These are phyloP conservation scores for Danaus chrysippus DNA, from an alignment of 2,888 invertebrate genomes.

Conservation along the genomic window DNA sequence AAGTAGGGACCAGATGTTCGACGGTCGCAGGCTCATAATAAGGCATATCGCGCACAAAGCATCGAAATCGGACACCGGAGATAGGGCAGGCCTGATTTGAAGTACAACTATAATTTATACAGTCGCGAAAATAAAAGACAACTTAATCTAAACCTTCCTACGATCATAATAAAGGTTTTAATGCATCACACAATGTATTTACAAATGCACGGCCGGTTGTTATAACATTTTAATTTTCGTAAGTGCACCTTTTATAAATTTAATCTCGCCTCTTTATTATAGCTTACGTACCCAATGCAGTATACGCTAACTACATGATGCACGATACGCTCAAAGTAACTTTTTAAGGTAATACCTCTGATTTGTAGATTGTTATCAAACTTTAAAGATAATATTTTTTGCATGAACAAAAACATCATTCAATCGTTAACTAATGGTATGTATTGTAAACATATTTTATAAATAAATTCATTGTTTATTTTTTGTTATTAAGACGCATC, in stretches of 20 bases:
- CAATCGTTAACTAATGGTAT: slow-evolving; percentile 49
- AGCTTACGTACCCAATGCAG: slow-evolving; percentile 34
- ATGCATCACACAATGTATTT: slow-evolving; percentile 5
- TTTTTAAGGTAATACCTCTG: slow-evolving; percentile 32
- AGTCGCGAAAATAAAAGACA: slow-evolving; percentile 39
- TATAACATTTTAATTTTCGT: slow-evolving; percentile 67
- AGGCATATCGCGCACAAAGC: slow-evolving; percentile 76
- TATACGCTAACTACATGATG: slow-evolving; percentile 24
- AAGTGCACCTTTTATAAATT: slow-evolving; percentile 61
- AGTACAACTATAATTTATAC: slow-evolving; percentile 53
- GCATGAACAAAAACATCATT: slow-evolving; percentile 59
- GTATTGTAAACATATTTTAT: slow-evolving; percentile 48
- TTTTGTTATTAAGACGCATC: slow-evolving; percentile 36
- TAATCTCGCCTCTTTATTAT: slow-evolving; percentile 46
- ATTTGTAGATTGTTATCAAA: slow-evolving; percentile 59
- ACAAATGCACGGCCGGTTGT: slow-evolving; percentile 24
- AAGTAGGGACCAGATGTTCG: slow-evolving; percentile 64
- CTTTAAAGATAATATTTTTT: slow-evolving; percentile 57
- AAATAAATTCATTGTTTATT: slow-evolving; percentile 43
- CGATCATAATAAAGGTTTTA: slow-evolving; percentile 30
- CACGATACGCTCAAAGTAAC: slow-evolving; percentile 24
- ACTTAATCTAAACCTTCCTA: slow-evolving; percentile 42
- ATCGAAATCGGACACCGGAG: slow-evolving; percentile 77
- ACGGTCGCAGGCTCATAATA: slow-evolving; percentile 74
- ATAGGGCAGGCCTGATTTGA: slow-evolving; percentile 68